Evolutionary conservation across 2,888 invertebrate genomes (phyloP).

Genomic region (Melanostoma mellinum): DNA sequence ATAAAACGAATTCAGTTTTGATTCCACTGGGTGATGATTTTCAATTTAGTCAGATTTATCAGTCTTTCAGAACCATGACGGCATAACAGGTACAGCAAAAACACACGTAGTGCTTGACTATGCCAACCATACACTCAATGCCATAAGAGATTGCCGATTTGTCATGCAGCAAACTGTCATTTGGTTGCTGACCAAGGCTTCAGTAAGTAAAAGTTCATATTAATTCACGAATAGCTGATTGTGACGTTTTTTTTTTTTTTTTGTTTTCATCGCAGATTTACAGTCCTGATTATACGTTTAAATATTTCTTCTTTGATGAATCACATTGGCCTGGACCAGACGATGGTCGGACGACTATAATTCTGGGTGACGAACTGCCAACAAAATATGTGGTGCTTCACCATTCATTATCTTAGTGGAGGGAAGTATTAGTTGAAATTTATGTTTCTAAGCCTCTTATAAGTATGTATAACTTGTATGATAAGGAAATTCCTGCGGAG

Average conservation of each 20-base stretch:
- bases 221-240: too few relatives aligned
- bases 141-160: conserved; percentile 87
- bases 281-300: too few relatives aligned
- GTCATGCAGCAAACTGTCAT: conserved; percentile 89
- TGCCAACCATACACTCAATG: conserved; percentile 88
- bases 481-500: conserved; percentile 85
- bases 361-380: conserved; percentile 83
- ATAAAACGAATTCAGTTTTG: conserved; percentile 91
- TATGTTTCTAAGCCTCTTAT: conserved; percentile 90
- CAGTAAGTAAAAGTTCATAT: conserved; percentile 82
- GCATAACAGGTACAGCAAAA: conserved; percentile 96
- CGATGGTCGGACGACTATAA: conserved; percentile 82
- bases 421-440: conserved; percentile 90
- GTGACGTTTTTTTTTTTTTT: conserved; percentile 85
- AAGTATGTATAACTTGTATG: conserved; percentile 85
- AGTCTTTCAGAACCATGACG: conserved; percentile 99
- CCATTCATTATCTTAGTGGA: conserved; percentile 89
- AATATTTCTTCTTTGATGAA: too few relatives aligned
- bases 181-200: conserved; percentile 85
- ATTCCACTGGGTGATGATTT: conserved; percentile 97
- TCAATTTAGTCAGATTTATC: conserved; percentile 92
- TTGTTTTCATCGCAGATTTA: too few relatives aligned
- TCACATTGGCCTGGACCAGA: conserved; percentile 81
- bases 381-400: conserved; percentile 89
- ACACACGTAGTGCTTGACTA: conserved; percentile 96